Conservation (phyloP, 2,888 invertebrate species). For the Nebria brevicollis region DNA sequence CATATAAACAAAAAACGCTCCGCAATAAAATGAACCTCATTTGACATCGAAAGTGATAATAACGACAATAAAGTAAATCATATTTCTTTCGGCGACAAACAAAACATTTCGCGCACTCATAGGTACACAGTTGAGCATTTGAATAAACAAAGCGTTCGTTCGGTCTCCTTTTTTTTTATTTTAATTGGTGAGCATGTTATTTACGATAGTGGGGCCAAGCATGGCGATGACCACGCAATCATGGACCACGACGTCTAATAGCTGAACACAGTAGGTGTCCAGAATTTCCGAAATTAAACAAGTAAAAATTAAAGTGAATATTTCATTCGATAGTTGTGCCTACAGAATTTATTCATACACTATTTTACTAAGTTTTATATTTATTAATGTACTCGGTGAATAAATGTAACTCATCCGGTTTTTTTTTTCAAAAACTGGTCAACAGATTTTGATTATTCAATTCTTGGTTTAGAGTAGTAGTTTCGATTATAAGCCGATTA, state of each 20-base stretch:
- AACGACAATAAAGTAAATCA: slow-evolving; percentile 30
- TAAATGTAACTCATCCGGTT: background rate
- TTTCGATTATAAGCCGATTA: too few relatives aligned
- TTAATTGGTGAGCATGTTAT: slow-evolving; percentile 40
- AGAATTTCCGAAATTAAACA: slow-evolving; percentile 46
- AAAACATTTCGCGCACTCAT: slow-evolving; percentile 1
- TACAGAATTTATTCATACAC: background rate
- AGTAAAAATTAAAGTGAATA: slow-evolving; percentile 44
- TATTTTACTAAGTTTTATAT: background rate
- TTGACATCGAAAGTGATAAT: background rate
- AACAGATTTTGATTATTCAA: too few relatives aligned
- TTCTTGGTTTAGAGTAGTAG: too few relatives aligned
- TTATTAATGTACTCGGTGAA: background rate
- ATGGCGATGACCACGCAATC: slow-evolving; percentile 19
- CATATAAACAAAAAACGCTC: background rate
- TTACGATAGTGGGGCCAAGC: slow-evolving; percentile 31
- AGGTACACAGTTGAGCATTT: too few relatives aligned
- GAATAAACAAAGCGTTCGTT: slow-evolving; percentile 34
- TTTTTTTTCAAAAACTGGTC: background rate
- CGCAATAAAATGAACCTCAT: background rate
- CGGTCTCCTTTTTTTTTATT: background rate
- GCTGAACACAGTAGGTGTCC: slow-evolving; percentile 45
- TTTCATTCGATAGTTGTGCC: slow-evolving; percentile 33
- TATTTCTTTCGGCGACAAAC: slow-evolving; percentile 12
- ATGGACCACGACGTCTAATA: slow-evolving; percentile 29